Conservation (phyloP, 2,888 invertebrate genomes). For the Eupithecia subfuscata region DNA sequence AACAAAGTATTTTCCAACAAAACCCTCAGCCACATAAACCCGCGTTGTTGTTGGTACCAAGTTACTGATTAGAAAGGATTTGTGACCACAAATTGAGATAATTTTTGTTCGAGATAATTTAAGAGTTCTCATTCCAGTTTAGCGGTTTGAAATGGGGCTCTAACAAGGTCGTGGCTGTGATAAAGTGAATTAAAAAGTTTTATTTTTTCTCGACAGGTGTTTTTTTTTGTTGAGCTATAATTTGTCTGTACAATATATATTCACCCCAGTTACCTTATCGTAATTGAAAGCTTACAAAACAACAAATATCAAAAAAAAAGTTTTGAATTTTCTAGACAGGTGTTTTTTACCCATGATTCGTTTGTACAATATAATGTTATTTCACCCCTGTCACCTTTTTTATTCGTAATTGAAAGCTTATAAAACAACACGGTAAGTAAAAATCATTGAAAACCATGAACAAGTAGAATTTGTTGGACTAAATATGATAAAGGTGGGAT, state of each 20-base stretch:
- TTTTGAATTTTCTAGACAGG: no score
- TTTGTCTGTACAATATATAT: no score
- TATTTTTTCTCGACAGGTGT: not conserved
- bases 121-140: slow-evolving; percentile 2
- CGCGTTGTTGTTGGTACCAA: slow-evolving; percentile 17
- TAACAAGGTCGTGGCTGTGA: slow-evolving; percentile 1
- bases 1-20: slow-evolving; percentile 32
- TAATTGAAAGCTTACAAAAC: no score
- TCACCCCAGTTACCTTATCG: no score
- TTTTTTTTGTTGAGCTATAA: not conserved
- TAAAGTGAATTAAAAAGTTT: slow-evolving; percentile 1
- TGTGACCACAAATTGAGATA: slow-evolving; percentile 9
- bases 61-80: slow-evolving; percentile 12
- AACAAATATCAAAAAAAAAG: no score
- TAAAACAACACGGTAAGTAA: no score
- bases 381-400: not conserved
- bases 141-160: not conserved
- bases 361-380: not conserved
- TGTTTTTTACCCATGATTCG: no score
- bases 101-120: not conserved
- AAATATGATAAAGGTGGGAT: not conserved
- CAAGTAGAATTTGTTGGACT: not conserved
- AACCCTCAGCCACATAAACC: slow-evolving; percentile 5
- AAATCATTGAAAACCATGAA: not conserved
- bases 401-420: no score